Evolutionary conservation across 2,113 vertebrate genomes (phyloP), one percentile per base, ranked within the genome.

Genomic region (Hemicordylus capensis): DNA sequence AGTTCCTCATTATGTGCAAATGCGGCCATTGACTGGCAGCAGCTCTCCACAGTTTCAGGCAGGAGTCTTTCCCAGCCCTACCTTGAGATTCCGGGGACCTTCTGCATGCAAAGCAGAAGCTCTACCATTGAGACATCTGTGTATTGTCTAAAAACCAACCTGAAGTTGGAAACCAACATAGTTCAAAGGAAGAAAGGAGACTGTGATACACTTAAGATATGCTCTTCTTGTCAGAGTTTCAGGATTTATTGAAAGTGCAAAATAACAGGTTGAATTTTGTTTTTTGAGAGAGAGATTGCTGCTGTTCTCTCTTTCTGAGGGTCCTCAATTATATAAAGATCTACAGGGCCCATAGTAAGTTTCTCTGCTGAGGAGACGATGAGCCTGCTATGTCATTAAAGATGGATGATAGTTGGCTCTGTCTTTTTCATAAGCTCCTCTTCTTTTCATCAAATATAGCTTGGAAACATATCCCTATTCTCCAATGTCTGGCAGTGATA

Each of bases 401-500:
- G 80, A 88, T 63, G 91, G 81, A 89, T 87, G 74, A 74, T 2
- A 46, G 83, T 80, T 87, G 84, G 54, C 79, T 26, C 34, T 85
- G 78, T 86, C 42, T n/a, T 69, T 61, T 70, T 39, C 11, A 51
- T 51, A 79, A 61, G 22, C 34, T 39, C n/a, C 31, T 92, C 87
- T 92, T 81, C 80, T 89, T 89, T 88, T 91, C 58, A 15, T 88
- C 82, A 89, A 77, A 56, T 69, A 84, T 81, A 88, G 56, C 42
- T 84, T 81, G 79, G 83, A 91, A 91, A 88, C 77, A 91, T 54
- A 82, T 88, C 84, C 90, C 51, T 89, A 80, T 67, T 91, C 92
- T 89, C 89, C 88, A 89, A 76, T 0, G 0, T 87, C 91, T 93
- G 92, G 87, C 86, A 90, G 72, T 90, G 92, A 91, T 72, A 91